These are phyloP conservation scores for Trimorus sp. DNA, from an alignment of 2,888 invertebrate species.

Conservation along the genomic window DNA sequence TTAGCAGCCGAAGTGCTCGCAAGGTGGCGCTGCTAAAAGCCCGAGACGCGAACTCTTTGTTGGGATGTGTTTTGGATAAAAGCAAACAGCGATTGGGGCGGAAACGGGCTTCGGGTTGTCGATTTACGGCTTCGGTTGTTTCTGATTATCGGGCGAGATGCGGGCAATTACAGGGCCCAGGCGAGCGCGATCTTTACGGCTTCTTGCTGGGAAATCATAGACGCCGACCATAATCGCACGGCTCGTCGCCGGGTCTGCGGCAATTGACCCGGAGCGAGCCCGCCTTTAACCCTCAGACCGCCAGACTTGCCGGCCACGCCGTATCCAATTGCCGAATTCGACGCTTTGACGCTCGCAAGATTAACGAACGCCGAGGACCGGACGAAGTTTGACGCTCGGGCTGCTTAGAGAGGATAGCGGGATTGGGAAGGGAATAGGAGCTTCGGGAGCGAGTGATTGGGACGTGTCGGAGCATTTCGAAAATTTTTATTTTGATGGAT, in stretches of 20 bases:
- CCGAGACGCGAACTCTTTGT: constrained; percentile 54
- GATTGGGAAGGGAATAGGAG: background rate
- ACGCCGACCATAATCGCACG: constrained; percentile 47
- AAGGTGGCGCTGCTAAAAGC: constrained; percentile 72
- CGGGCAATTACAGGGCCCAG: constrained; percentile 54
- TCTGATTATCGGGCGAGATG: constrained; percentile 29
- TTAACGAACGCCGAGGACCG: constrained; percentile 72
- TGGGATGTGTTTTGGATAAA: constrained; percentile 80
- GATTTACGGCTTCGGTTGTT: constrained; percentile 24
- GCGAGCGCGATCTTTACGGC: constrained; percentile 49
- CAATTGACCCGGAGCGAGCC: constrained; percentile 72
- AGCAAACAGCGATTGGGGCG: constrained; percentile 78
- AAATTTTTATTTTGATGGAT: too few relatives aligned
- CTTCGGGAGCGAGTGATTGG: background rate
- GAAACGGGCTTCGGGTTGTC: constrained; percentile 1
- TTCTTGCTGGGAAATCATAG: constrained; percentile 61
- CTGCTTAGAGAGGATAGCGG: too few relatives aligned
- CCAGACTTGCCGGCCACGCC: constrained; percentile 63
- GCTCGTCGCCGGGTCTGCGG: constrained; percentile 62
- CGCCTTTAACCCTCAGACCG: constrained; percentile 73
- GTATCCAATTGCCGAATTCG: constrained; percentile 76
- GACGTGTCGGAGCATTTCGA: too few relatives aligned
- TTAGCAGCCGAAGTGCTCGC: too few relatives aligned
- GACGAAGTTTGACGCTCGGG: constrained; percentile 50
- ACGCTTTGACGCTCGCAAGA: constrained; percentile 73